phyloP scores from a whole-genome alignment of 2,888 invertebrate genomes.

The Ferrisia virgata region DNA sequence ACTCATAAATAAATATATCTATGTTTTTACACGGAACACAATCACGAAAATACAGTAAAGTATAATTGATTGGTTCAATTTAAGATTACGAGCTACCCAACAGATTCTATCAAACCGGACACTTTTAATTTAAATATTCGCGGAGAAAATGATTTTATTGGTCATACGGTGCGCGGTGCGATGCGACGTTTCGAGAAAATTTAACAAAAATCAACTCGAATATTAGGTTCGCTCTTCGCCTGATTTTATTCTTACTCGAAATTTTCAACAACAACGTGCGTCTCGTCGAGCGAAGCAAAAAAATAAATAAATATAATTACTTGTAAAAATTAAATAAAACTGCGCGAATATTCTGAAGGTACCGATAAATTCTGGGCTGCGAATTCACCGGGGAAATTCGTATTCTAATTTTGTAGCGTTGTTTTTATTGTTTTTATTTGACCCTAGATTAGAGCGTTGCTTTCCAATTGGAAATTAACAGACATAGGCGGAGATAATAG shows the following conservation, averaged over 20 bases:
- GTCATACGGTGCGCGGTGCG: too few relatives aligned
- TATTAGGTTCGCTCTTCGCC: too few relatives aligned
- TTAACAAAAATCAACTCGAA: too few relatives aligned
- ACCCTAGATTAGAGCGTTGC: slow-evolving; percentile 22
- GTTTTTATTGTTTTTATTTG: slow-evolving; percentile 28
- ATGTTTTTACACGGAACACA: too few relatives aligned
- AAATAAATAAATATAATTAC: neutral
- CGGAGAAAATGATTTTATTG: too few relatives aligned
- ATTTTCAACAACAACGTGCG: neutral
- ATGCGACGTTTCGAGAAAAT: too few relatives aligned
- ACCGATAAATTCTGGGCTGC: neutral
- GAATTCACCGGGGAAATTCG: slow-evolving; percentile 19
- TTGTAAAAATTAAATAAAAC: slow-evolving; percentile 10
- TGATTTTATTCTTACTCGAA: neutral
- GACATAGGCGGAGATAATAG: neutral
- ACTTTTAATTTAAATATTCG: too few relatives aligned
- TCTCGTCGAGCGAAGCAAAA: neutral
- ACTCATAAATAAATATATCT: too few relatives aligned
- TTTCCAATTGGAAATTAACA: slow-evolving; percentile 23
- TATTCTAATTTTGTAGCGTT: neutral
- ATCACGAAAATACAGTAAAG: too few relatives aligned
- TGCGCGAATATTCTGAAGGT: neutral
- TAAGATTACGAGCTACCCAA: too few relatives aligned
- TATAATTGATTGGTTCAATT: too few relatives aligned
- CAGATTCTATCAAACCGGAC: too few relatives aligned